A percentile compares a stretch with the other conserved stretches of the same genome.
phyloP scores from a whole-genome alignment of 92 coral and sea anemone species.

The Muricea muricata region DNA sequence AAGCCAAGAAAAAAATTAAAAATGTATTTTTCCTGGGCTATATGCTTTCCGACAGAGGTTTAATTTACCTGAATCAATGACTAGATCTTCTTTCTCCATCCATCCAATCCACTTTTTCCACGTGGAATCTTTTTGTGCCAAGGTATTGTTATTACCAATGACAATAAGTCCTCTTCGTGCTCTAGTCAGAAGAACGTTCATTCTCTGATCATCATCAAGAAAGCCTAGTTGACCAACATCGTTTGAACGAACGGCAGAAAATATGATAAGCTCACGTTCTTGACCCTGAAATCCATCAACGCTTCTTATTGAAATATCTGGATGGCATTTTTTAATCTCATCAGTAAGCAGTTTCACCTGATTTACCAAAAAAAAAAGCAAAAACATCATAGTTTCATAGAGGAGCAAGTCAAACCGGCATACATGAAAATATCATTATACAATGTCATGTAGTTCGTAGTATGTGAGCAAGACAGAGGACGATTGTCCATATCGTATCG shows the following conservation, averaged over 20 bases:
- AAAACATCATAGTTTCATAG: no score
- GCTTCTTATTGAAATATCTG: constrained; percentile 69
- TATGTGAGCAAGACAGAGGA: no score
- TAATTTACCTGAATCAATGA: constrained; percentile 38
- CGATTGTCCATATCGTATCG: no score
- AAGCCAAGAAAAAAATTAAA: no score
- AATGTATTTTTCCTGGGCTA: no score
- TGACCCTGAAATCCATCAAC: constrained; percentile 90
- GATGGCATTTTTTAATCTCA: constrained; percentile 40
- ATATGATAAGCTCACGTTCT: constrained; percentile 82
- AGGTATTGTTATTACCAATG: constrained; percentile 68
- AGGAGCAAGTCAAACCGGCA: no score
- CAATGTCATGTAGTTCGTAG: not conserved
- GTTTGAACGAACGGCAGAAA: constrained; percentile 85
- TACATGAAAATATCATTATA: not conserved
- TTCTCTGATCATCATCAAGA: constrained; percentile 74
- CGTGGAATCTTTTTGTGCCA: constrained; percentile 62
- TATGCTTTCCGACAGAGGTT: no score
- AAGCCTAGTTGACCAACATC: constrained; percentile 75
- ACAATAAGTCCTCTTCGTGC: constrained; percentile 80
- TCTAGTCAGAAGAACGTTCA: constrained; percentile 81
- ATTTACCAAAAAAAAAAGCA: no score
- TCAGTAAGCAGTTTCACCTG: constrained; percentile 15
- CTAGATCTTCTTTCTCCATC: constrained; percentile 35
- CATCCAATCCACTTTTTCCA: constrained; percentile 72